Base-by-base conservation (phyloP, 37 sponge, comb jelly and placozoan genomes). In the Eunapius fragilis region DNA sequence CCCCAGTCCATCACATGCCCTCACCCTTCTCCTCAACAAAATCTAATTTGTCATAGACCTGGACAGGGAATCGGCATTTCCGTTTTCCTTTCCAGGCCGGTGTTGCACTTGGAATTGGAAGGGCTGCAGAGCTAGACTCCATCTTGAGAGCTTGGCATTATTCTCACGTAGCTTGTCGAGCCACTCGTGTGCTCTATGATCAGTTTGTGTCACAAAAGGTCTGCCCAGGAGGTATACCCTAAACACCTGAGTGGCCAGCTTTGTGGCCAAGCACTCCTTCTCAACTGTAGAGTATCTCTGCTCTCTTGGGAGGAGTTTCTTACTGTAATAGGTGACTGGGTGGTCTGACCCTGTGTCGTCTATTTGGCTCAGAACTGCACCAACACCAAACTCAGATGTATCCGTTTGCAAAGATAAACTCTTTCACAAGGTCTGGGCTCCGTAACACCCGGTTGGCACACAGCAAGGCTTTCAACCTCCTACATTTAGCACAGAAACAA, bases 331-430 rank as follows among this genome's bases (percentile, higher is more conserved):
- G 38, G 83, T 77, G 7, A 88, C 69, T 33, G 83, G 83, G 27
- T 74, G 88, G 30, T 88, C 88, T 25, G 34, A 30, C 28, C 82
- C 87, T 48, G 68, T 38, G 26, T 37, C 67, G 31, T 76, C 84
- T 25, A 31, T 6, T 38, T 88, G 89, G 74, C 89, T 88, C 25
- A 88, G 78, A 32, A 88, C 84, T 47, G 78, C 89, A 35, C 89
- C 89, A 19, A 83, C 74, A 7, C 89, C 89, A 77, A 71, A 36
- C 34, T 88, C 74, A 3, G 79, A 88, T 0, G 89, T 84, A 83
- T 88, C 84, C 11, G 89, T 88, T 68, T 88, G 89, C 35, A 88
- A n/a, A 27, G 23, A 81, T 69, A 35, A 86, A 90, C 31, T 67
- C 33, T 41, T 32, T 31, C 31, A 14, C 25, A 31, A 85, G 70